Conservation (phyloP, 2,888 invertebrate species). For the Dyspetes luteomarginatus region DNA sequence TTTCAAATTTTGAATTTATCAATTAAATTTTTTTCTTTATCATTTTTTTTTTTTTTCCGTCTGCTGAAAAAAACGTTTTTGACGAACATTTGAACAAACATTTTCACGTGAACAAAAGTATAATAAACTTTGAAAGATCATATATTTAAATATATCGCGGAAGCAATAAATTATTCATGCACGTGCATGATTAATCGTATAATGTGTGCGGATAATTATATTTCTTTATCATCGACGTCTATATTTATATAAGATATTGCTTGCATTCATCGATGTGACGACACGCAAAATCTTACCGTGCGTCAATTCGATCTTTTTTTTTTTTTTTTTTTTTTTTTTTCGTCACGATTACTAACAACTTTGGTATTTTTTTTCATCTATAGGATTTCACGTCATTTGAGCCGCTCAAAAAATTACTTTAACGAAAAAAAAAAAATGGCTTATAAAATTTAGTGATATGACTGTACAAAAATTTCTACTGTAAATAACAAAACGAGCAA, state of each 20-base stretch:
- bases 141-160: neutral
- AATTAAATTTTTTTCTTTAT: too few relatives aligned
- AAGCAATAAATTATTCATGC: neutral
- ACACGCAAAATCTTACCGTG: neutral
- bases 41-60: neutral
- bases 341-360: neutral
- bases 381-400: neutral
- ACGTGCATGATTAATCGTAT: slow-evolving; percentile 2
- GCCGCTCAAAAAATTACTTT: too few relatives aligned
- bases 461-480: too few relatives aligned
- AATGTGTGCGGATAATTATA: neutral
- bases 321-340: too few relatives aligned
- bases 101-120: neutral
- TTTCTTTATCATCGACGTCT: neutral
- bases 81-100: neutral
- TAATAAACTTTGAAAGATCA: slow-evolving; percentile 1
- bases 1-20: slow-evolving; percentile 5
- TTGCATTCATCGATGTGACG: neutral
- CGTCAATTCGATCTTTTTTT: neutral
- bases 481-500: too few relatives aligned
- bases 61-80: neutral
- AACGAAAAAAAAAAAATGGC: too few relatives aligned
- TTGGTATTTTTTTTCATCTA: neutral
- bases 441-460: too few relatives aligned
- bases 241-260: neutral